A percentile compares a stretch with the other conserved stretches of the same genome.
Conservation (phyloP, 1,140 invertebrate species). For the Drosophila truncata region DNA sequence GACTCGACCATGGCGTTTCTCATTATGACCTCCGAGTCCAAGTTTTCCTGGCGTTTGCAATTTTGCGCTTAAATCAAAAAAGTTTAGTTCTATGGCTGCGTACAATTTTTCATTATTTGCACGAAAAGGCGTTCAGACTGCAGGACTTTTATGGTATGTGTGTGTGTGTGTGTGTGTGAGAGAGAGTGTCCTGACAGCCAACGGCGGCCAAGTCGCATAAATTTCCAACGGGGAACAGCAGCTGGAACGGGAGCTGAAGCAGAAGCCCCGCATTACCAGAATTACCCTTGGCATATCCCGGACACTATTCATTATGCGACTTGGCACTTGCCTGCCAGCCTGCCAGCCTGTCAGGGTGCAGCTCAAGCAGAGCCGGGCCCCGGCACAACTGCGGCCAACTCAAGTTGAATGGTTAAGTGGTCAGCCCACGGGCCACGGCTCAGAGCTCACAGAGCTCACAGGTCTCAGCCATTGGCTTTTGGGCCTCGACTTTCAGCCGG, state of each 20-base stretch:
- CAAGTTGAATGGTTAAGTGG: conserved; percentile 50
- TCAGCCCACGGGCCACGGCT: conserved; percentile 18
- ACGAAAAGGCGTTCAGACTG: conserved; percentile 51
- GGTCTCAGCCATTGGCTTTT: conserved; percentile 10
- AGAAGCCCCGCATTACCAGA: conserved; percentile 47
- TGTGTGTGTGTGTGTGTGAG: conserved; percentile 6
- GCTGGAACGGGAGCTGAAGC: conserved; percentile 7
- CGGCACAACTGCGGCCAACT: conserved; percentile 36
- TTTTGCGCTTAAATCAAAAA: conserved; percentile 72
- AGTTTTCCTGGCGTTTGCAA: conserved; percentile 54
- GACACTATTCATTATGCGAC: conserved; percentile 73
- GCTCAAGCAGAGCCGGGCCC: conserved; percentile 24
- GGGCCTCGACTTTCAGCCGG: background rate
- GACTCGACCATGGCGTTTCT: conserved; percentile 58
- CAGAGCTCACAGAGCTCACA: background rate
- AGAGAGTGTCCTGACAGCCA: conserved; percentile 25
- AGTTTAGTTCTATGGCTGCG: conserved; percentile 55
- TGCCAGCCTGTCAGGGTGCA: conserved; percentile 59
- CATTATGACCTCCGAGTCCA: conserved; percentile 66
- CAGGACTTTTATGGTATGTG: conserved; percentile 28
- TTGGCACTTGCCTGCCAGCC: conserved; percentile 67
- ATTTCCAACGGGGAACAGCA: conserved; percentile 37
- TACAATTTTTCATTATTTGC: conserved; percentile 75
- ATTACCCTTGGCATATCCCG: conserved; percentile 56
- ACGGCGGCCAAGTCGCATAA: conserved; percentile 53